phyloP scores from a whole-genome alignment of 2,797 vertebrate species.

The Scyliorhinus canicula region DNA sequence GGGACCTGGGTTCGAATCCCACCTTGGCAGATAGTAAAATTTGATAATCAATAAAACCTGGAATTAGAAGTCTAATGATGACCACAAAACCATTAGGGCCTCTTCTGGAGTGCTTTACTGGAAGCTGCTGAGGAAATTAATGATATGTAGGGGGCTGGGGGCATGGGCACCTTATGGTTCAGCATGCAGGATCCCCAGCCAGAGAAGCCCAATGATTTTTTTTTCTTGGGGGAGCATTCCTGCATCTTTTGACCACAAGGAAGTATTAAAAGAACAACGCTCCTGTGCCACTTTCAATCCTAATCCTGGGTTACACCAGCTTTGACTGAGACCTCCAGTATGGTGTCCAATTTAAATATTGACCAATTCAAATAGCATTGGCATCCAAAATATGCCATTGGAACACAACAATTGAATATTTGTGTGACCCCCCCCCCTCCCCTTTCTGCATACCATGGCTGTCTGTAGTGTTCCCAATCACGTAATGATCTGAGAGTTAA shows the following conservation, averaged over 20 bases:
- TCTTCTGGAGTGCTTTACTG: too few relatives aligned
- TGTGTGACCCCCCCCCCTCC: too few relatives aligned
- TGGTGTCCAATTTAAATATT: not conserved
- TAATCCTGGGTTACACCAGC: not conserved
- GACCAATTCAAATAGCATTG: not conserved
- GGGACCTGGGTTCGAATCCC: too few relatives aligned
- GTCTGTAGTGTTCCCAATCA: not conserved
- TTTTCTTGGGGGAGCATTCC: too few relatives aligned
- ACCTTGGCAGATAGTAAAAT: too few relatives aligned
- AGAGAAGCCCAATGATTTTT: not conserved
- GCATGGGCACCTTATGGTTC: not conserved
- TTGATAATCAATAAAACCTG: too few relatives aligned
- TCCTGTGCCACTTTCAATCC: not conserved
- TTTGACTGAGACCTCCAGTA: not conserved
- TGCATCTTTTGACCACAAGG: not conserved
- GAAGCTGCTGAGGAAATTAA: not conserved
- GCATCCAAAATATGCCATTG: not conserved
- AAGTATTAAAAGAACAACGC: not conserved
- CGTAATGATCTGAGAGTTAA: not conserved
- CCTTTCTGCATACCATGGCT: too few relatives aligned
- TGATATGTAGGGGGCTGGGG: too few relatives aligned
- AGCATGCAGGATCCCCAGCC: not conserved
- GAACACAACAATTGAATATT: not conserved
- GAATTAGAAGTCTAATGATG: too few relatives aligned
- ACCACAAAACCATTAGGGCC: too few relatives aligned